Evolutionary conservation across 1,140 invertebrate genomes (phyloP).

Genomic region (Sycophaga agraensis): DNA sequence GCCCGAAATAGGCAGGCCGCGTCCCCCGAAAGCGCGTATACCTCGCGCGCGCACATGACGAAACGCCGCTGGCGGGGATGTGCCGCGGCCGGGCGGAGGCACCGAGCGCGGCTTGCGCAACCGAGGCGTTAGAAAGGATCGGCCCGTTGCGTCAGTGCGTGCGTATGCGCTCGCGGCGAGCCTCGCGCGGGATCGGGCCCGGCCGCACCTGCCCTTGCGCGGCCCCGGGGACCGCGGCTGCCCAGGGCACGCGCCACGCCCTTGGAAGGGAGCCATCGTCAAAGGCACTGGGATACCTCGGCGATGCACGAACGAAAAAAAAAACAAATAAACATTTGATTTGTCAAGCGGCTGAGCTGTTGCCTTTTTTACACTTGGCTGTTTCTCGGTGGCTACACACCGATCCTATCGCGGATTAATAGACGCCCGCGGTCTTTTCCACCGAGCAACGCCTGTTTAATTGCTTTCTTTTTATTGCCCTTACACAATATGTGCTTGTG

Average conservation of each 20-base stretch:
- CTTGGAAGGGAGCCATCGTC: neutral
- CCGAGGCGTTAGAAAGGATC: neutral
- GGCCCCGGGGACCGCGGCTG: neutral
- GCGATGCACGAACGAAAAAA: too few relatives aligned
- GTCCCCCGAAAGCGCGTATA: neutral
- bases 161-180: neutral
- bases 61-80: too few relatives aligned
- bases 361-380: neutral
- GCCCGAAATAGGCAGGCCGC: neutral
- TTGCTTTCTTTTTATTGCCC: too few relatives aligned
- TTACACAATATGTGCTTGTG: too few relatives aligned
- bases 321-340: too few relatives aligned
- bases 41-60: neutral
- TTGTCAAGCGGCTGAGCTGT: slow-evolving; percentile 42
- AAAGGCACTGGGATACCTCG: too few relatives aligned
- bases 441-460: too few relatives aligned
- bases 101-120: neutral
- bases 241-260: neutral
- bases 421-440: neutral
- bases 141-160: neutral
- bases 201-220: neutral
- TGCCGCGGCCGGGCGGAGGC: neutral
- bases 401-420: neutral
- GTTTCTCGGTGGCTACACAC: neutral
- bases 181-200: neutral